Base-by-base conservation (phyloP, 64 coral and sea anemone genomes). In the Stichodactyla mertensii region DNA sequence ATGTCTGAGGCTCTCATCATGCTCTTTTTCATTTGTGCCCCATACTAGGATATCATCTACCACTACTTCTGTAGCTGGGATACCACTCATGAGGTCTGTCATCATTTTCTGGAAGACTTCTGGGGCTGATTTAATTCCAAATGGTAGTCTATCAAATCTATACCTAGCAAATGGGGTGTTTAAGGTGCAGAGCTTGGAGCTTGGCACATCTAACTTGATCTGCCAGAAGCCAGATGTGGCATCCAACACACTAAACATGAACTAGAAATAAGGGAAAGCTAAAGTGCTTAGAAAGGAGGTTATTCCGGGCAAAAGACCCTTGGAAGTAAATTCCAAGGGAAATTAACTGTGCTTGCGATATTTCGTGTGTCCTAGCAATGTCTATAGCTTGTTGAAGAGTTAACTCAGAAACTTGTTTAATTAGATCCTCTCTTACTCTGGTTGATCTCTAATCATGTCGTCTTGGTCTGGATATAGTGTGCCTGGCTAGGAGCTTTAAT, bases 81-180 rank as follows among this genome's bases (percentile, higher is more conserved):
- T 52, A 70, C 87, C 92, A 79, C 4, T 3, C 52, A 93, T 82
- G 57, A 89, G 12, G n/a, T n/a, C n/a, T n/a, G n/a, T n/a, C n/a
- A n/a, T n/a, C n/a, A n/a, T n/a, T n/a, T n/a, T n/a, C n/a, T 93
- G 83, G 57, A 93, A 93, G 55, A 89, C 83, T 66, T 89, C 92
- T 51, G 52, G 82, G 0, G 83, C 83, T 57, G 87, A 93, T 16
- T 89, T 89, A 12, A 86, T 86, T 45, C 83, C 83, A 82, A 87
- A 93, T 8, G 92, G 92, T 82, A 89, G 36, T 52, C 57, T 52
- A 27, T 77, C 64, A 8, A 89, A 93, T 4, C 84, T 83, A 5
- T 93, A 89, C 61, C 83, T 70, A 57, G 87, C 92, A 67, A 78
- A 88, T 6, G 86, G 82, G 10, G 31, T 85, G n/a, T 86, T 85